These are phyloP conservation scores for Laterallus jamaicensis DNA, from an alignment of 2,113 vertebrate genomes.

Conservation along the genomic window DNA sequence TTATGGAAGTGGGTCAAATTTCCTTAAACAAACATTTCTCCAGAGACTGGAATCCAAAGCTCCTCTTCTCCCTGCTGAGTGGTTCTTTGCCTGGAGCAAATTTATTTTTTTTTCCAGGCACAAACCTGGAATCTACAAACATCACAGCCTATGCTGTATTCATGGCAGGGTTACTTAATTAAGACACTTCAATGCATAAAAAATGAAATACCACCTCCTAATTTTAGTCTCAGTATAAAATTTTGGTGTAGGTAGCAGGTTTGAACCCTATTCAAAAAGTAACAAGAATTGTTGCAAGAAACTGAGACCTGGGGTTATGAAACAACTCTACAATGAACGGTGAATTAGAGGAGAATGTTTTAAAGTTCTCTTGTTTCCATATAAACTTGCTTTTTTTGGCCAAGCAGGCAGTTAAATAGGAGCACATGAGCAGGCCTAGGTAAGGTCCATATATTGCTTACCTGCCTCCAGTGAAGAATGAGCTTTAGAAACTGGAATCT, in stretches of 20 bases:
- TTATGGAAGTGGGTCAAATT: background rate
- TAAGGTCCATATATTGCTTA: background rate
- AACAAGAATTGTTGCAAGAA: background rate
- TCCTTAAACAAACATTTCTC: background rate
- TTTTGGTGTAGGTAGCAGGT: background rate
- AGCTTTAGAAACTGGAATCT: background rate
- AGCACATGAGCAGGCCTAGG: background rate
- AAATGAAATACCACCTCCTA: background rate
- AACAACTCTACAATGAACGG: background rate
- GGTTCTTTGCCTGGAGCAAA: background rate
- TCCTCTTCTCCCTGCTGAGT: background rate
- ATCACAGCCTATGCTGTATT: background rate
- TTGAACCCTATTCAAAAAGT: background rate
- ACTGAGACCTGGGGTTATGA: background rate
- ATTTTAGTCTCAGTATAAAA: background rate
- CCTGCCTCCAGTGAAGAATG: background rate
- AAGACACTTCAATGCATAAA: background rate
- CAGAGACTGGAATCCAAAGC: background rate
- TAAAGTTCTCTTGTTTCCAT: background rate
- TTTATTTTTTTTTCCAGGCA: background rate
- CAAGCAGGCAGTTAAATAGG: background rate
- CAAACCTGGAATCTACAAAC: background rate
- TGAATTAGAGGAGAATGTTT: background rate
- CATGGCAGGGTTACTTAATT: background rate
- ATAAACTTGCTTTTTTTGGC: background rate